These are phyloP conservation scores for Lophotriccus pileatus DNA, from an alignment of 2,797 vertebrate genomes.

Conservation along the genomic window DNA sequence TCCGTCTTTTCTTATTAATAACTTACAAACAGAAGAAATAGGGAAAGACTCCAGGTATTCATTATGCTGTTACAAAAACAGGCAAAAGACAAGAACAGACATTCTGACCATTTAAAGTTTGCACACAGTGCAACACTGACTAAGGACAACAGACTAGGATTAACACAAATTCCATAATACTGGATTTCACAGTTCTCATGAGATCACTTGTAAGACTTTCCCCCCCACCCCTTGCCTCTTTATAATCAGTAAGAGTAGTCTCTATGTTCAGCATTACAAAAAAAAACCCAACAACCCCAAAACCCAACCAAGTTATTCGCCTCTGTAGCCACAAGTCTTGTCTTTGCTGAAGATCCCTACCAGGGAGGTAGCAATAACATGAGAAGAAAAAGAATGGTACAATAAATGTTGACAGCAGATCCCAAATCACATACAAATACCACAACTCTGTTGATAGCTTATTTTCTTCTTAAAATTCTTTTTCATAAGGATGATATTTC, in stretches of 20 bases:
- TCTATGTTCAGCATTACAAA: not conserved
- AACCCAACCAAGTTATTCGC: not conserved
- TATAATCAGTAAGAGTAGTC: not conserved
- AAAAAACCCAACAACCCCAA: not conserved
- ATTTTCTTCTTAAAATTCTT: not conserved
- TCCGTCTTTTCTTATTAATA: conserved; percentile 78
- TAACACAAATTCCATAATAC: not conserved
- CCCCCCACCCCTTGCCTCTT: rapidly evolving
- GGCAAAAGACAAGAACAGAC: not conserved
- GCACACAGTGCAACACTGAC: not conserved
- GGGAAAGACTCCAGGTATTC: not conserved
- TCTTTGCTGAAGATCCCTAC: not conserved
- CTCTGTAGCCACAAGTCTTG: not conserved
- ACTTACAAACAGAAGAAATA: not conserved
- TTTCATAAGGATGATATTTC: not conserved
- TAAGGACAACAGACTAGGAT: not conserved
- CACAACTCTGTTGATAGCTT: not conserved
- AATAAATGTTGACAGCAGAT: not conserved
- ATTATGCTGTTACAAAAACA: not conserved
- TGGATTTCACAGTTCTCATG: not conserved
- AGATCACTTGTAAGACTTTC: not conserved
- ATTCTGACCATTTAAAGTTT: not conserved
- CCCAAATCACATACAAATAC: not conserved
- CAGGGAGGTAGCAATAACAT: not conserved
- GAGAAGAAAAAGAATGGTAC: not conserved